Evolutionary conservation across 2,888 invertebrate genomes (phyloP), one percentile per base, ranked within the genome.

Genomic region (Pollenia amentaria): DNA sequence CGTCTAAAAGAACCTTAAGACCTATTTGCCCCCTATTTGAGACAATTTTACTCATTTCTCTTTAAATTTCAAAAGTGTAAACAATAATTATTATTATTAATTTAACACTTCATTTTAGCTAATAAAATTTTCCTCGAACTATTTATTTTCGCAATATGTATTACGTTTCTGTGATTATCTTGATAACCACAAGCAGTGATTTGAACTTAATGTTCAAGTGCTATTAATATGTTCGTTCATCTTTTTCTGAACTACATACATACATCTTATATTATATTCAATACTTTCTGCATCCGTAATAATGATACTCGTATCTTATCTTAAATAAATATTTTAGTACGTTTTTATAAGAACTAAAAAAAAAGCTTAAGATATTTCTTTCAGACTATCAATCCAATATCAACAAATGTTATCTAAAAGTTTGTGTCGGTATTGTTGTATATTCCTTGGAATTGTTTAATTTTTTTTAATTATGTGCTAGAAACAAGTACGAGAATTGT

Each of bases 381-480:
- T 75, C 38, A 67, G 21, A 42, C 40, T 51, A 51, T 77, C 65
- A 73, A 70, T 77, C 69, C 46, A 77, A 72, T 57, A 46, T 77
- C 40, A 72, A 51, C 44, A 51, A 69, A 51, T 78, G 76, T 70
- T 78, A 67, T 73, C 67, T 78, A 65, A n/a, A n/a, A 76, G 38
- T 78, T 48, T 72, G 57, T 55, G 73, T 42, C 78, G 65, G 77
- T 57, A 6, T n/a, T 29, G 29, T 6, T 6, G 4, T 29, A 73
- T 78, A 65, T 84, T 70, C 57, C 73, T 67, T 84, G 72, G 44
- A 67, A 67, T 53, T 72, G 55, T 78, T 38, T 48, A 40, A 11
- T 51, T 46, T 62, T 11, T 62, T 18, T n/a, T 10, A 21, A 18
- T 57, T 62, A 62, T 16, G 46, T 62, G n/a, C 14, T 21, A 73